Evolutionary conservation across 2,797 vertebrate genomes (phyloP).

Genomic region (Liasis olivaceus): DNA sequence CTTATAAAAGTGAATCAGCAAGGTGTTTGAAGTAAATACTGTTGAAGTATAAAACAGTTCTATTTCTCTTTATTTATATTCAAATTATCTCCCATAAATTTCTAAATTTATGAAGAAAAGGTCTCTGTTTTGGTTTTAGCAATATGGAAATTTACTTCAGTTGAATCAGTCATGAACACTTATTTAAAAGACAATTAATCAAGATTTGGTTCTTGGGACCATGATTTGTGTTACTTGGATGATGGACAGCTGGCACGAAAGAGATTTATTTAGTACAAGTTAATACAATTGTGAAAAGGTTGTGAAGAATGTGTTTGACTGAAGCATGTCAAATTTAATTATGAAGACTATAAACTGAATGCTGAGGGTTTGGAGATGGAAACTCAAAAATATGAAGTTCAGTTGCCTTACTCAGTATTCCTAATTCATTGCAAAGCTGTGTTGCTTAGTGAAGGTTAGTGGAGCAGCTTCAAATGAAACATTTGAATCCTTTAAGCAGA

Average conservation of each 20-base stretch:
- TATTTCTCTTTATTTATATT: background rate
- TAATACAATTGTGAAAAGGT: background rate
- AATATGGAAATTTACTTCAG: background rate
- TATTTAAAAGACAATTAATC: background rate
- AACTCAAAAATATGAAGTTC: background rate
- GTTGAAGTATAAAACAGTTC: background rate
- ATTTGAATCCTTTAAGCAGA: background rate
- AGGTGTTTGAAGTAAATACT: background rate
- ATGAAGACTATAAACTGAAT: background rate
- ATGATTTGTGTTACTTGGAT: background rate
- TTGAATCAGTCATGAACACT: background rate
- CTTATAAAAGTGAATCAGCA: background rate
- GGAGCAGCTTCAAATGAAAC: background rate
- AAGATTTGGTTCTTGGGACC: background rate
- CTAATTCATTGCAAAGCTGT: background rate
- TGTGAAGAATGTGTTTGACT: background rate
- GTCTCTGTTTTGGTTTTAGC: background rate
- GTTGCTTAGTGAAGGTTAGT: background rate
- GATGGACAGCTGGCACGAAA: background rate
- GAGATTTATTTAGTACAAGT: background rate
- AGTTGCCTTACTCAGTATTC: background rate
- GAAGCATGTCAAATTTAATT: background rate
- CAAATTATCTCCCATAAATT: background rate
- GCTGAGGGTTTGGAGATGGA: background rate
- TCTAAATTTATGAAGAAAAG: background rate